Conservation (phyloP, 2,113 vertebrate species). For the Ovibos moschatus region DNA sequence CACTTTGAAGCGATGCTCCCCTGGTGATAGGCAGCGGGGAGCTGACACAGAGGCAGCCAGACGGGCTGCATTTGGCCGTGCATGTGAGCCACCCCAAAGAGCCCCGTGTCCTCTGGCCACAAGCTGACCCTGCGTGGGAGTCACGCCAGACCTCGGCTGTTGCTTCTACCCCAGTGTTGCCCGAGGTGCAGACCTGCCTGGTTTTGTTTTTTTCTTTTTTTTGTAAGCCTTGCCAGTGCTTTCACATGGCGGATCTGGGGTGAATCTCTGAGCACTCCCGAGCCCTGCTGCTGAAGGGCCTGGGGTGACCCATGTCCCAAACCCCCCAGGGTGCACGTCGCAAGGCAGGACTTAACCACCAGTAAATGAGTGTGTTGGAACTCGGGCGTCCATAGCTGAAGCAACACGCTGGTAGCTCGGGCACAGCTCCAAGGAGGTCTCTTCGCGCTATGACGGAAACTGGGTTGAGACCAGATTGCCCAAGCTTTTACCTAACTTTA, state of each 20-base stretch:
- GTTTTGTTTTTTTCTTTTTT: not conserved
- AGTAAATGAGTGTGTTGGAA: rapidly evolving
- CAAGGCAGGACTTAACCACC: rapidly evolving
- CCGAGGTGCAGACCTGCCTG: not conserved
- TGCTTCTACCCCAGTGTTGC: too few relatives aligned
- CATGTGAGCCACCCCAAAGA: rapidly evolving
- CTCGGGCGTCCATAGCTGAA: rapidly evolving
- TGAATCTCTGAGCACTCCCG: not conserved
- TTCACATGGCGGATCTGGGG: rapidly evolving
- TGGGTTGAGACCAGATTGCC: not conserved
- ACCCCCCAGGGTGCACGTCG: rapidly evolving
- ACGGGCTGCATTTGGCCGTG: rapidly evolving
- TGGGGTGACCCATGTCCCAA: rapidly evolving
- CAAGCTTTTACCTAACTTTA: not conserved
- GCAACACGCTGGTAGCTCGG: rapidly evolving
- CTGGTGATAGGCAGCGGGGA: rapidly evolving
- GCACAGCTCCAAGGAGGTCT: not conserved
- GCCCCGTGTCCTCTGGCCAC: rapidly evolving
- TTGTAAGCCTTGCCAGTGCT: rapidly evolving
- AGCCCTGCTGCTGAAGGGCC: not conserved
- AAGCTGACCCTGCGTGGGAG: not conserved
- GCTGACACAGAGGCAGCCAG: rapidly evolving
- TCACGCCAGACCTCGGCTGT: rapidly evolving
- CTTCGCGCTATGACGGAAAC: rapidly evolving
- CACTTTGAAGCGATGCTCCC: not conserved